Evolutionary conservation across 2,888 invertebrate species (phyloP).

Genomic region (Tinea semifulvella): DNA sequence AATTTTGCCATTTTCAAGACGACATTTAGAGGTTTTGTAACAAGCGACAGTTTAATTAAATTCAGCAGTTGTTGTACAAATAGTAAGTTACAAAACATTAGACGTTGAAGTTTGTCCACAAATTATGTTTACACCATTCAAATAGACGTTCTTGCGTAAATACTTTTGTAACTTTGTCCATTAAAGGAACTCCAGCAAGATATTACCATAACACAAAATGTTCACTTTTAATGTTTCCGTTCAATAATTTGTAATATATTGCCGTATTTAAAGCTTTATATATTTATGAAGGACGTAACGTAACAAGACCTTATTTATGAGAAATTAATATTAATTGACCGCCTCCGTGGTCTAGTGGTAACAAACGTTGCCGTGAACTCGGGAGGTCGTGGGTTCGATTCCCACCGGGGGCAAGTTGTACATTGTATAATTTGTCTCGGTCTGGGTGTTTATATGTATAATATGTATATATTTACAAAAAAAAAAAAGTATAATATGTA

Average conservation of each 20-base stretch:
- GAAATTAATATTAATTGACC: too few species aligned
- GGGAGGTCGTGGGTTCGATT: too few species aligned
- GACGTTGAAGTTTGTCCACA: conserved; percentile 52
- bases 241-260: conserved; percentile 25
- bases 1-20: conserved; percentile 21
- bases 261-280: too few species aligned
- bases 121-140: conserved; percentile 60
- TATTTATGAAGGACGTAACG: too few species aligned
- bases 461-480: too few species aligned
- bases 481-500: too few species aligned
- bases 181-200: conserved; percentile 51
- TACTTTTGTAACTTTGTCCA: conserved; percentile 55
- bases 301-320: too few species aligned
- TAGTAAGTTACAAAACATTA: conserved; percentile 46
- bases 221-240: conserved; percentile 34
- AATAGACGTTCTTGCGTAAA: conserved; percentile 53
- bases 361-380: too few species aligned
- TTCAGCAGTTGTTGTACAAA: conserved; percentile 39
- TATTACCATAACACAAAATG: conserved; percentile 51
- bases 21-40: conserved; percentile 24
- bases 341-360: too few species aligned
- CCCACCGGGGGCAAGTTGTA: too few species aligned
- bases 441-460: too few species aligned
- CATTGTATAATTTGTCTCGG: too few species aligned
- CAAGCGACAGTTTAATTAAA: conserved; percentile 48